phyloP scores from a whole-genome alignment of 2,797 vertebrate species.

The Sebastes glaucus region DNA sequence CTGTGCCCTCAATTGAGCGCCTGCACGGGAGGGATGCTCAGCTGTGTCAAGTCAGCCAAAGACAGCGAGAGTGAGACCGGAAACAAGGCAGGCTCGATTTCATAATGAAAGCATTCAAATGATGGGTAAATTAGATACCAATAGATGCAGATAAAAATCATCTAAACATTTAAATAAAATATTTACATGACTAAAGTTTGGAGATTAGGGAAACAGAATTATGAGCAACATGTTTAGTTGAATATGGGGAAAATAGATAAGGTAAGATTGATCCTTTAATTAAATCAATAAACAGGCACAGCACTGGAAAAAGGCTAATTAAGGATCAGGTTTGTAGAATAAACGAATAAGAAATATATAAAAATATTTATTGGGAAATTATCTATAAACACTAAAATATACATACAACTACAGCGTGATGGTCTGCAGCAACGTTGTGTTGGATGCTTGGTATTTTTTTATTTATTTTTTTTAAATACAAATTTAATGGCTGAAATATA shows the following conservation, averaged over 20 bases:
- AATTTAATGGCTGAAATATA: neutral
- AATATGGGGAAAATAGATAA: neutral
- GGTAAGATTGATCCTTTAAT: neutral
- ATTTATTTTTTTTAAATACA: neutral
- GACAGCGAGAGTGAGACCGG: neutral
- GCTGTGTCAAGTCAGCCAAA: constrained; percentile 39
- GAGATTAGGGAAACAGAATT: neutral
- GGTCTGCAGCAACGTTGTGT: neutral
- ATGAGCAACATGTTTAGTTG: neutral
- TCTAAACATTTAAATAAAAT: neutral
- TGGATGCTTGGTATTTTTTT: neutral
- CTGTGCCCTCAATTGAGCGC: constrained; percentile 76
- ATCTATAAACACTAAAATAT: neutral
- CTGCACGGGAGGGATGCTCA: constrained; percentile 66
- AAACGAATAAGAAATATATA: neutral
- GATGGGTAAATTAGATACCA: too few relatives aligned
- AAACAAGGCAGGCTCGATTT: neutral
- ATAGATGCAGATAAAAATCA: neutral
- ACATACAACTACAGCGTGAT: neutral
- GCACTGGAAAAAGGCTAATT: neutral
- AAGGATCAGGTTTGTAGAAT: neutral
- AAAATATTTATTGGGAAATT: neutral
- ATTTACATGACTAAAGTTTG: neutral
- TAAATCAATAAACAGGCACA: neutral
- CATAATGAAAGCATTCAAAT: constrained; percentile 48